Conservation (phyloP, 2,888 invertebrate genomes). For the Odontomyia ornata region DNA sequence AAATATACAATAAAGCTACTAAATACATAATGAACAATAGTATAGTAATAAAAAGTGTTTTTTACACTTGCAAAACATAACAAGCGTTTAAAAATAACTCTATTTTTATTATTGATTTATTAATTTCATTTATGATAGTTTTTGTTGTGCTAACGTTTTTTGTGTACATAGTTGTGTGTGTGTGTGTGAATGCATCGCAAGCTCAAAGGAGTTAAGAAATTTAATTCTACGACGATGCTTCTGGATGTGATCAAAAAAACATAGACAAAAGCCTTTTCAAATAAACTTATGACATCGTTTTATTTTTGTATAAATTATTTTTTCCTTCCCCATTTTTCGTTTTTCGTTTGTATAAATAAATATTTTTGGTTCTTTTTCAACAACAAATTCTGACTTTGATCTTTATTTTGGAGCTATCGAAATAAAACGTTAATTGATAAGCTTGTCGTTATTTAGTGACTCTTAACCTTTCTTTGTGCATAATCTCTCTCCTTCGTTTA, state of each 20-base stretch:
- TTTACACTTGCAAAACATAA: background rate
- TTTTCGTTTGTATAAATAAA: conserved; percentile 13
- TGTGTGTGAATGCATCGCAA: too few relatives aligned
- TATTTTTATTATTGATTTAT: background rate
- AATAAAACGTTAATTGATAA: background rate
- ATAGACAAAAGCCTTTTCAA: too few relatives aligned
- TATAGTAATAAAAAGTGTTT: too few relatives aligned
- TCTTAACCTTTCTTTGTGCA: background rate
- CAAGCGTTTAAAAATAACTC: background rate
- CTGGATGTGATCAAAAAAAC: too few relatives aligned
- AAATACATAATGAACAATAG: too few relatives aligned
- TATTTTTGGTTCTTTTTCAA: conserved; percentile 14
- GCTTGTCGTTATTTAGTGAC: conserved; percentile 10
- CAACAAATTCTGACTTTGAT: background rate
- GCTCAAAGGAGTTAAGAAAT: too few relatives aligned
- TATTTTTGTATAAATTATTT: conserved; percentile 28
- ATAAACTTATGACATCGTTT: too few relatives aligned
- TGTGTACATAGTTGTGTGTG: too few relatives aligned
- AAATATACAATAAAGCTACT: too few relatives aligned
- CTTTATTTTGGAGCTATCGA: background rate
- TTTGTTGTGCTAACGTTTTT: too few relatives aligned
- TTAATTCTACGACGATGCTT: too few relatives aligned
- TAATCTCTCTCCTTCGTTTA: conserved; percentile 7
- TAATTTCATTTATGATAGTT: too few relatives aligned
- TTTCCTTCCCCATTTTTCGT: conserved; percentile 4